Base-by-base conservation (phyloP, 2,888 invertebrate species). In the Onchidella celtica region DNA sequence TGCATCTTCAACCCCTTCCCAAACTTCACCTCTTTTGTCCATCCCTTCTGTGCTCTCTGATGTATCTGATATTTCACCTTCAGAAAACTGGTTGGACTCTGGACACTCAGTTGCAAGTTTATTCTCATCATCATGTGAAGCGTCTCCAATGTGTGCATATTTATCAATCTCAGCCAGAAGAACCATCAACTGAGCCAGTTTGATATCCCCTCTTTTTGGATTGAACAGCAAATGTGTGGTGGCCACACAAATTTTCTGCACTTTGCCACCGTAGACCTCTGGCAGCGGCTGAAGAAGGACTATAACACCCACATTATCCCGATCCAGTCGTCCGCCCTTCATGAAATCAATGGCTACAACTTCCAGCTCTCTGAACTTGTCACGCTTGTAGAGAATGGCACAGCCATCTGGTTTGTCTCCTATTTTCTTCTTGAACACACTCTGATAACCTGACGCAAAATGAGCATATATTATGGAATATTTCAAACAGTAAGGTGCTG, bases 161-260 rank as follows among this genome's bases (percentile, higher is more conserved):
- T 96, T 94, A 86, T 97, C 97, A 3, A 99, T 94, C 93, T 98
- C 97, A 0, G 97, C 96, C 17, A 99, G 94, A 11, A 99, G 94
- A 55, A 97, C 92, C 89, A 97, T 96, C 59, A 96, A 94, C 94
- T 99, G 99, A 0, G 97, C 98, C 40, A 99, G 94, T 87, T 98
- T 95, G 0, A 99, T 95, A 92, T 99, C 99, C 29, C 96, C 96
- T 59, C 99, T 94, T 86, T 94, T 95, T 0, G 97, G 98, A 94
- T 99, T 99, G 93, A 96, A 99, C 14, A 99, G 94, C 68, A 99
- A 94, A 93, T 99, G 99, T 0, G 99, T 99, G 17, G 97, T 99
- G 3, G 97, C 97, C 0, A 99, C 95, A 74, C 97, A 95, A 61
- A 98, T 66, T 70, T 81, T 77, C 38, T 74, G 66, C 2, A 59